Conservation (phyloP, 53 echinoderm and acorn worm species). For the Echinometra lucunter region DNA sequence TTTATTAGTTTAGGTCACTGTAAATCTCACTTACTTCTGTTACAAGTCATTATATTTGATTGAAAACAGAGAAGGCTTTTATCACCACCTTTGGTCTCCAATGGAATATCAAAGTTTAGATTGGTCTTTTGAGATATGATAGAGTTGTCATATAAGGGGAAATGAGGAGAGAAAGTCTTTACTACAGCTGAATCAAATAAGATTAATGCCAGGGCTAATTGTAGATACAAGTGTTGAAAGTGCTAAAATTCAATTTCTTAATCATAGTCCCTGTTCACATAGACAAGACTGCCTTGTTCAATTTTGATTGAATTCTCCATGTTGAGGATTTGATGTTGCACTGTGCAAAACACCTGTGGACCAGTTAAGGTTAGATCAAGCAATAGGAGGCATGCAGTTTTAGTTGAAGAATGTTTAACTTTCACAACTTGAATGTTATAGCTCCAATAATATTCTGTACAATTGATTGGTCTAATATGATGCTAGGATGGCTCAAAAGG, state of each 20-base stretch:
- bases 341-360: too few species aligned
- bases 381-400: too few species aligned
- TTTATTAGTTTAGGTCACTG: background rate
- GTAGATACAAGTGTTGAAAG: constrained; percentile 7
- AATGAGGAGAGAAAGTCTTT: background rate
- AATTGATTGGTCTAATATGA: too few species aligned
- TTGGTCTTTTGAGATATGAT: constrained; percentile 15
- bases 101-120: constrained; percentile 26
- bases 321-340: background rate
- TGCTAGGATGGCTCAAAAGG: too few species aligned
- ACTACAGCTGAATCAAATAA: background rate
- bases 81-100: constrained; percentile 17
- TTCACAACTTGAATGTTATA: too few species aligned
- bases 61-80: constrained; percentile 52
- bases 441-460: too few species aligned
- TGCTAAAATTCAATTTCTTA: constrained; percentile 17
- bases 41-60: constrained; percentile 22
- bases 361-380: too few species aligned
- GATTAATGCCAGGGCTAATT: constrained; percentile 25
- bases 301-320: background rate
- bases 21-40: constrained; percentile 33
- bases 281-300: background rate
- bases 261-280: constrained; percentile 7
- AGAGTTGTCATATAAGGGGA: background rate
- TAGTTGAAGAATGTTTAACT: too few species aligned